phyloP scores from a whole-genome alignment of 2,888 invertebrate species.

The Boloria euphrosyne region DNA sequence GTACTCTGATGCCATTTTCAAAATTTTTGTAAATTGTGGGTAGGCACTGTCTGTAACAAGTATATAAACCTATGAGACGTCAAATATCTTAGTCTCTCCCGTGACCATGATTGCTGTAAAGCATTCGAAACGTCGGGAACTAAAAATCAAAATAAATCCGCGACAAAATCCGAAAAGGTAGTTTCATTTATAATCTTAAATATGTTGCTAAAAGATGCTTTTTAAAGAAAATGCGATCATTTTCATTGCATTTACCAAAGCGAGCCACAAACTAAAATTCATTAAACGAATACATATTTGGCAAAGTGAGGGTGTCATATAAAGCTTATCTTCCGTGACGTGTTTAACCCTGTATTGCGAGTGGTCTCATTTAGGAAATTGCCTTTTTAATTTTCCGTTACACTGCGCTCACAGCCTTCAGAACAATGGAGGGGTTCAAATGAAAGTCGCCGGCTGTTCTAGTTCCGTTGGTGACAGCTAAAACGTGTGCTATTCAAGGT shows the following conservation, averaged over 20 bases:
- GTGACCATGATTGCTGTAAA: no score
- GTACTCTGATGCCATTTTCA: no score
- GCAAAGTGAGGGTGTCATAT: conserved; percentile 31
- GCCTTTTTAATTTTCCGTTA: conserved; percentile 75
- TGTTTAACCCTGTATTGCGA: conserved; percentile 54
- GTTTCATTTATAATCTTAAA: no score
- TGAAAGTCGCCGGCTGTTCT: conserved; percentile 42
- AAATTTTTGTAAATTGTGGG: no score
- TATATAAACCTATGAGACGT: no score
- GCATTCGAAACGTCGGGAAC: no score
- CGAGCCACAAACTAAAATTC: conserved; percentile 23
- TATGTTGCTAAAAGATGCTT: no score
- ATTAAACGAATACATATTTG: conserved; percentile 33
- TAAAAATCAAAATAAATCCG: no score
- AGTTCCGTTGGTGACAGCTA: conserved; percentile 41
- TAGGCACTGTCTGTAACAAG: no score
- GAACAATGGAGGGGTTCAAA: conserved; percentile 45
- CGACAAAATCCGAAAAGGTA: no score
- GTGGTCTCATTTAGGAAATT: conserved; percentile 70
- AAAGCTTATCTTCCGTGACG: conserved; percentile 44
- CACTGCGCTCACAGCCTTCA: conserved; percentile 47
- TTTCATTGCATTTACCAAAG: neutral
- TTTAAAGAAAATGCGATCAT: no score
- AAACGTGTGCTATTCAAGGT: conserved; percentile 32
- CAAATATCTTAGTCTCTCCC: no score